Evolutionary conservation across 1,140 invertebrate species (phyloP), one percentile per base, ranked within the genome.

Genomic region (Papilio glaucus): DNA sequence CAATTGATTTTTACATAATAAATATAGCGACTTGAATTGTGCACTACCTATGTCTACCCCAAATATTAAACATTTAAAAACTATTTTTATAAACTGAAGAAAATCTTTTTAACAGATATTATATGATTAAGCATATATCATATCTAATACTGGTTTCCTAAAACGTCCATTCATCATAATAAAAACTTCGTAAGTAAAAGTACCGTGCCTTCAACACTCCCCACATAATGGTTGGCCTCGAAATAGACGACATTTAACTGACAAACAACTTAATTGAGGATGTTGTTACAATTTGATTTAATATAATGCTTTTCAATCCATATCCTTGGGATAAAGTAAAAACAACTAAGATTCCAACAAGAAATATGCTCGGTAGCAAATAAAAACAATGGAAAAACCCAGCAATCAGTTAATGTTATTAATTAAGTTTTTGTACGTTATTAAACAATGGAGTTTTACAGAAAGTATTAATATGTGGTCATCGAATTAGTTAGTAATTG

Each of bases 201-300:
- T 63, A 63, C 61, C 9, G 1, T 21, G 49, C 49, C 62, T 38
- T 39, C 37, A 65, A 41, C 18, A 41, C 37, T 38, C 33, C 62
- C 33, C 37, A 18, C 18, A 65, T 38, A 41, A 41, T 38, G 37
- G 10, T 53, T 10, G 12, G 18, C 21, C 37, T 65, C 41, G 6
- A 68, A 68, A 68, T 68, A 68, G 65, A 68, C 24, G 41, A 41
- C 41, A 26, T 68, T 68, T 41, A 26, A 42, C 21, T 68, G 65
- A 68, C 65, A 68, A 45, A 45, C 65, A 68, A 45, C 39, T 68
- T 68, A 39, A 38, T 53, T 53, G 38, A 67, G 37, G 63, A 67
- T 41, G 63, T 67, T 67, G 33, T 68, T 68, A 68, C 13, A 68
- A 68, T 68, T 68, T 68, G 65, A 68, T 68, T 68, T 68, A 69